These are phyloP conservation scores for Ammodramus savannarum DNA, from an alignment of 2,113 vertebrate species.

Conservation along the genomic window DNA sequence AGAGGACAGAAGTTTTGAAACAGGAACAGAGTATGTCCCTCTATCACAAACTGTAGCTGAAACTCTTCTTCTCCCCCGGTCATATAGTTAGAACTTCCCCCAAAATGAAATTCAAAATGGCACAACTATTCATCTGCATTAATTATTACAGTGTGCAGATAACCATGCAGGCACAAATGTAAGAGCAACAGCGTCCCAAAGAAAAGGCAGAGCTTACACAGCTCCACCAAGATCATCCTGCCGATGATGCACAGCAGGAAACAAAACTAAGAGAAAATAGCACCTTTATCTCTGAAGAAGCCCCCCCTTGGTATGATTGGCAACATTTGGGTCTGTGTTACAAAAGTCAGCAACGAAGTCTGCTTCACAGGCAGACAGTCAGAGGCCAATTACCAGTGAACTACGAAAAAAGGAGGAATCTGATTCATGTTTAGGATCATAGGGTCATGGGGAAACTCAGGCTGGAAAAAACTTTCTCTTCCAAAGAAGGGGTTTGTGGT, in stretches of 20 bases:
- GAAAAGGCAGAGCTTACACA: neutral
- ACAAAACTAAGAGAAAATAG: neutral
- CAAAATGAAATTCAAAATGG: neutral
- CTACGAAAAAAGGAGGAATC: neutral
- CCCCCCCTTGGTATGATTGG: neutral
- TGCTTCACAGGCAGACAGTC: neutral
- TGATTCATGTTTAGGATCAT: neutral
- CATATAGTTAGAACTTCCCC: neutral
- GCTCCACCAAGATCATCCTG: neutral
- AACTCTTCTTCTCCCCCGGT: neutral
- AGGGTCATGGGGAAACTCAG: neutral
- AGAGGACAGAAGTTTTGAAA: neutral
- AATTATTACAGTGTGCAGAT: neutral
- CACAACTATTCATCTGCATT: neutral
- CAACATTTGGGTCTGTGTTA: neutral
- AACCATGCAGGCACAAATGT: fast-evolving
- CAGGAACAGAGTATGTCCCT: neutral
- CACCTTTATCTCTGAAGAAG: neutral
- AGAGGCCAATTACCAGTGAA: neutral
- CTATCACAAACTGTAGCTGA: neutral
- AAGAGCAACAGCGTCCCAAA: neutral
- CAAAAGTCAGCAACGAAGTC: neutral
- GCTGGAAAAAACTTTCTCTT: neutral
- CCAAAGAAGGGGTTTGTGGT: neutral
- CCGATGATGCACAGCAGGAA: neutral